Evolutionary conservation across 1,140 invertebrate genomes (phyloP).

Genomic region (Solenopsis fugax): DNA sequence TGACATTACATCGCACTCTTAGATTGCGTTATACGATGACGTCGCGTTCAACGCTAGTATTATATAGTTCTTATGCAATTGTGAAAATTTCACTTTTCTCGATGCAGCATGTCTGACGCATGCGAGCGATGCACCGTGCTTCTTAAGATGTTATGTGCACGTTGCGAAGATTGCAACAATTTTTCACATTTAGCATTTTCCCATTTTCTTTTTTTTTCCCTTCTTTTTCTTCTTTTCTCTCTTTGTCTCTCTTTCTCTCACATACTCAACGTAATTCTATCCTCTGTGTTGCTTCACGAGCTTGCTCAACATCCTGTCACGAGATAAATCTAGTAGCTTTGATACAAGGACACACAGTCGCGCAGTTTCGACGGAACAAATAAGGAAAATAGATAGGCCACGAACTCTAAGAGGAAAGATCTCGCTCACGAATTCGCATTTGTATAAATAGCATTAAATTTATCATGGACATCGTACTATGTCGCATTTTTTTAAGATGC

Average conservation of each 20-base stretch:
- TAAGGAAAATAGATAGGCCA: neutral
- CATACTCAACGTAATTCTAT: neutral
- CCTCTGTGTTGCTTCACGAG: neutral
- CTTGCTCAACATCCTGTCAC: constrained; percentile 41
- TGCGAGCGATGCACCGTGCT: constrained; percentile 33
- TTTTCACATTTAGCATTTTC: constrained; percentile 29
- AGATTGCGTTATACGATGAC: constrained; percentile 52
- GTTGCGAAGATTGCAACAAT: constrained; percentile 12
- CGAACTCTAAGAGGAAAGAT: neutral
- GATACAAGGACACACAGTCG: constrained; percentile 67
- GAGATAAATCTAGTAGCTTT: constrained; percentile 15
- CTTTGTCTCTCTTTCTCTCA: neutral
- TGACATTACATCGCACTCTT: constrained; percentile 40
- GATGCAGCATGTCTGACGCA: constrained; percentile 69
- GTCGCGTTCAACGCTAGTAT: constrained; percentile 79
- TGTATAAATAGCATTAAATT: neutral
- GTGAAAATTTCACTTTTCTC: constrained; percentile 83
- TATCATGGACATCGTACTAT: neutral
- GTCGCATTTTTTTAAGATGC: too few relatives aligned
- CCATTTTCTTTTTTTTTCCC: neutral
- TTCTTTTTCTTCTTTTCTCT: neutral
- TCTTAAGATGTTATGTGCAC: constrained; percentile 3
- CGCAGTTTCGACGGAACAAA: constrained; percentile 9
- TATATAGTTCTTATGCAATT: constrained; percentile 81
- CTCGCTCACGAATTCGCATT: neutral